Evolutionary conservation across 2,113 vertebrate species (phyloP).

Genomic region (Pongo abelii): DNA sequence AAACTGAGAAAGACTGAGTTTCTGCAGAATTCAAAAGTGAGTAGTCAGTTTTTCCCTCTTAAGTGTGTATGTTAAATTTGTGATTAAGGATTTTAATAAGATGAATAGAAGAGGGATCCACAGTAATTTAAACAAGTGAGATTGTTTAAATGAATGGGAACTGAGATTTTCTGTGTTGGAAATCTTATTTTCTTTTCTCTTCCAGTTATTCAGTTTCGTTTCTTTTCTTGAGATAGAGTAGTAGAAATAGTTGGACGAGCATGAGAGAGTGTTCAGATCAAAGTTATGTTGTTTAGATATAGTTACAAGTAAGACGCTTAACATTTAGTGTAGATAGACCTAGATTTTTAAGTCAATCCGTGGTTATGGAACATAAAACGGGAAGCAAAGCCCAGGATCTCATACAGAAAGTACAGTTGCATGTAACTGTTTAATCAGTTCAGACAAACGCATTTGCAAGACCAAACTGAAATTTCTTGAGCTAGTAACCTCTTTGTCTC

Average conservation of each 20-base stretch:
- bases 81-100: not conserved
- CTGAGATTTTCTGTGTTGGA: not conserved
- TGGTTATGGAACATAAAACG: not conserved
- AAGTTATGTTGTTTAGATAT: not conserved
- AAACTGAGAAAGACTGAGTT: not conserved
- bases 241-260: accelerated
- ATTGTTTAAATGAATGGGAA: not conserved
- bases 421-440: not conserved
- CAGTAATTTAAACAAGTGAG: not conserved
- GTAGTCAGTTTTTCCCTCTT: not conserved
- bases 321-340: not conserved
- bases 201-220: not conserved
- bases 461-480: not conserved
- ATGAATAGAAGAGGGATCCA: not conserved
- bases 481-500: not conserved
- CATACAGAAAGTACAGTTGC: accelerated
- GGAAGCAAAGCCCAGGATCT: not conserved
- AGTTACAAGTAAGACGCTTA: no score
- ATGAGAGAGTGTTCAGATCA: not conserved
- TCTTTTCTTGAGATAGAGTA: not conserved
- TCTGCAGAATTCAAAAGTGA: not conserved
- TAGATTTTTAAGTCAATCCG: not conserved
- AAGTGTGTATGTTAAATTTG: not conserved
- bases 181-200: not conserved
- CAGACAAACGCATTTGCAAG: not conserved